Evolutionary conservation across 1,140 invertebrate genomes (phyloP).

Genomic region (Zaprionus lachaisei): DNA sequence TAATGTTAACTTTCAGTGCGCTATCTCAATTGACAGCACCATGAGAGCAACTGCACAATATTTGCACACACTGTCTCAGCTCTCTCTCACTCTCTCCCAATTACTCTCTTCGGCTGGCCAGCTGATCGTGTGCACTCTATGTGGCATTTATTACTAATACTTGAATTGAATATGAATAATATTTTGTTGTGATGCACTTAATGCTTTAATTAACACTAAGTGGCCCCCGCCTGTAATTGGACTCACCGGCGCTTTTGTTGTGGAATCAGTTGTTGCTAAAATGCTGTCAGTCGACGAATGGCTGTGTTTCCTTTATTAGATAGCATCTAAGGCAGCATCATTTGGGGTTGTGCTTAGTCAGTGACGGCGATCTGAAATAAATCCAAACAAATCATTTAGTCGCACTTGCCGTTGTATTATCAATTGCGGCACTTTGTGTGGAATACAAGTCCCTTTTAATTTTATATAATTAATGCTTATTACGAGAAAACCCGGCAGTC

Average conservation of each 20-base stretch:
- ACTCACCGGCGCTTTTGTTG: constrained; percentile 39
- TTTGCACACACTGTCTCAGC: background rate
- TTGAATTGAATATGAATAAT: constrained; percentile 38
- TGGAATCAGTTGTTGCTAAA: constrained; percentile 23
- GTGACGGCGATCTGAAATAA: constrained; percentile 5
- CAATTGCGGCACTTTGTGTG: background rate
- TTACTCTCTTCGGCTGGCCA: constrained; percentile 12
- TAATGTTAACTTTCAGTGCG: background rate
- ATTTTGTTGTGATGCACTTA: constrained; percentile 18
- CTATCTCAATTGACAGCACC: background rate
- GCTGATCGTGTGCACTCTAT: constrained; percentile 29
- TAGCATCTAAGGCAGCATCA: constrained; percentile 23
- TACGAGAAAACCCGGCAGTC: background rate
- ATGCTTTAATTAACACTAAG: constrained; percentile 37
- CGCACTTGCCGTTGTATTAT: background rate
- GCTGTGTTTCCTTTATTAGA: background rate
- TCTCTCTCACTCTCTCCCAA: background rate
- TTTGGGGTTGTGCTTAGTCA: background rate
- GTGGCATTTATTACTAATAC: background rate
- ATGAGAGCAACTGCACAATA: background rate
- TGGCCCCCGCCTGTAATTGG: constrained; percentile 6
- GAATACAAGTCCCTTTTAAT: background rate
- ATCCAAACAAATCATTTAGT: background rate
- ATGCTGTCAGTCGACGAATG: constrained; percentile 15
- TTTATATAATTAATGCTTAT: constrained; percentile 22